Base-by-base conservation (phyloP, 2,888 invertebrate species). In the Agrochola lychnidis region DNA sequence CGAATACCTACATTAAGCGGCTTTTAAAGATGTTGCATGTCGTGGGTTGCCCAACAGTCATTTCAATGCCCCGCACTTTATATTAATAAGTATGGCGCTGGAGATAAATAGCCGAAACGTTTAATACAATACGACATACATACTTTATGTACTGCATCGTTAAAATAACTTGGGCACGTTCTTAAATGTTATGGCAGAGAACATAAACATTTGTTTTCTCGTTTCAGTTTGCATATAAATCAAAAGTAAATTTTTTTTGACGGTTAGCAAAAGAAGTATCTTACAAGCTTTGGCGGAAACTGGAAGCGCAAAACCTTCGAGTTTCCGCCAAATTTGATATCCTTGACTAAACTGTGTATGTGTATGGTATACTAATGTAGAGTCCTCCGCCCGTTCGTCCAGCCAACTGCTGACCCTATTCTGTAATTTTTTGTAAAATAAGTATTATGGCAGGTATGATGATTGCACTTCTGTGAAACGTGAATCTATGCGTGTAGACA, bases 41-140 rank as follows among this genome's bases (percentile, higher is more conserved):
- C 42, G 51, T 56, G 48, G 16, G 57, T 90, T 89, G 73, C 76
- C 64, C 67, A 88, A 88, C 68, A 69, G 63, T 73, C 73, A 70
- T 73, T 74, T 79, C 80, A 77, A 76, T 74, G 78, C 81, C 62
- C 75, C 79, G 61, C 84, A 89, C 81, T 79, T 73, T 73, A 56
- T 82, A 84, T 91, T 87, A 86, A 91, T 91, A 89, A 91, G 79
- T 84, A 83, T 79, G 82, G 70, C 78, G 69, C n/a, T 40, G 83
- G 25, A 67, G 51, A 85, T 86, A 85, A 87, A 88, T 76, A 86
- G 81, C 64, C 76, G 61, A 79, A 74, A 70, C n/a, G 22, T 72
- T 83, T 67, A 73, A 73, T 73, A 79, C 62, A 67, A 68, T 64
- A 74, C 42, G 70, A 68, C 67, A 64, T 48, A 56, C 36, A 62